Base-by-base conservation (phyloP, 92 coral and sea anemone species). In the Bergia puertoricense region DNA sequence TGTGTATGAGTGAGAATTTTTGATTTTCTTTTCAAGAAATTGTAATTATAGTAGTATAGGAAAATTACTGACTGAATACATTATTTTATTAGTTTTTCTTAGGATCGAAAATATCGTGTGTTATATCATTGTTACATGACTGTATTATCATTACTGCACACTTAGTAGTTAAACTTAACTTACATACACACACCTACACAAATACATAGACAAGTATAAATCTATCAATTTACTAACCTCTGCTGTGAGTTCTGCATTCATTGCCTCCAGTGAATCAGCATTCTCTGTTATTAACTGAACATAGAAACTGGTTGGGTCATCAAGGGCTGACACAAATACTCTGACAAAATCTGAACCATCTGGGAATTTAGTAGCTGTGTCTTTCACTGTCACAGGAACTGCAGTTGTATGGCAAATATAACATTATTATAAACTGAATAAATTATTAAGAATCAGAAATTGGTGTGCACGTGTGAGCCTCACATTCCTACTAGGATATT, bases 291-390 rank as follows among this genome's bases (percentile, higher is more conserved):
- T 89, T 20, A 91, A 75, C 88, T 97, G 99, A 22, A 95, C 95
- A 95, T 96, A 91, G 81, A 97, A 97, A 86, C 91, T 96, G 18
- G 92, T 95, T 0, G 99, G 98, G 23, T 80, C 92, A 56, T 90
- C 92, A 39, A 95, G 81, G 16, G 99, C 97, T 8, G 99, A 93
- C 43, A 97, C 98, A 93, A 95, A 97, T 59, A 97, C 98, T 76
- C 84, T 98, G 88, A 85, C 91, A 84, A 90, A 96, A 71, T 96
- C 99, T 82, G 92, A 81, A 78, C 91, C 90, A 65, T 51, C 86
- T 44, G 98, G 99, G 79, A 89, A 91, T 62, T 89, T 36, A 36
- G 79, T 66, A 16, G 23, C 77, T n/a, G 65, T 46, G 9, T 84
- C 87, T 16, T 71, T 67, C 16, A 30, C 68, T 45, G 67, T 14